phyloP scores from a whole-genome alignment of 2,797 vertebrate genomes.

The Pipistrellus pygmaeus region DNA sequence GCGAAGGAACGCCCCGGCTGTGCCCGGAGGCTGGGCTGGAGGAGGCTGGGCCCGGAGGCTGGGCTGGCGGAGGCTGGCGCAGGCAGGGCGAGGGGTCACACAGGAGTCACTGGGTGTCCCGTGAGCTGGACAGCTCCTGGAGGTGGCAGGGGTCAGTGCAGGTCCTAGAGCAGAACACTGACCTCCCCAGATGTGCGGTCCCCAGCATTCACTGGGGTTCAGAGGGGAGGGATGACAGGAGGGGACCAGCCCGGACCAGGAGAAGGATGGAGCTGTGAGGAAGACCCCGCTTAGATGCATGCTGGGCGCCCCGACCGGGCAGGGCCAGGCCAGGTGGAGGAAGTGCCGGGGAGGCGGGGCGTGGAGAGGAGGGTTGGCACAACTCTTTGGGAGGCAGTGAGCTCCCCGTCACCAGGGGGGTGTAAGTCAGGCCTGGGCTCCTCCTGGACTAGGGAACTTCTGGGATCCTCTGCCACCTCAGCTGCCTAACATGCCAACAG shows the following conservation, averaged over 20 bases:
- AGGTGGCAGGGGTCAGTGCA: not conserved
- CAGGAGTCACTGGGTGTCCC: not conserved
- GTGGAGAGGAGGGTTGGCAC: not conserved
- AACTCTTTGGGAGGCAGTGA: not conserved
- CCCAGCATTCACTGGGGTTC: not conserved
- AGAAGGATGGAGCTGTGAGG: not conserved
- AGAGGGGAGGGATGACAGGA: not conserved
- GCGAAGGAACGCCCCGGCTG: not conserved
- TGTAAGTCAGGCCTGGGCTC: not conserved
- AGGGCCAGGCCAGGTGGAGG: not conserved
- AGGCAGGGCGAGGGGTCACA: accelerated
- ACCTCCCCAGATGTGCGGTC: not conserved
- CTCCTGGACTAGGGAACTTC: not conserved
- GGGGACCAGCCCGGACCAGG: not conserved
- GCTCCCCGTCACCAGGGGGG: not conserved
- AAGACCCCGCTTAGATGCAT: not conserved
- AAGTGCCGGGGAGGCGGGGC: not conserved
- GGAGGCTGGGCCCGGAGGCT: not conserved
- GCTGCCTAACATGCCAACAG: not conserved
- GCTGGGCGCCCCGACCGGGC: not conserved
- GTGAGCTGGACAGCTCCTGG: not conserved
- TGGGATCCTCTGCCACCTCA: not conserved
- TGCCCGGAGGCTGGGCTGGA: not conserved
- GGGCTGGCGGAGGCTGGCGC: not conserved
- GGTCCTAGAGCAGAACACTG: not conserved